These are phyloP conservation scores for Drosophila tsacasi DNA, from an alignment of 1,140 invertebrate species.

Conservation along the genomic window DNA sequence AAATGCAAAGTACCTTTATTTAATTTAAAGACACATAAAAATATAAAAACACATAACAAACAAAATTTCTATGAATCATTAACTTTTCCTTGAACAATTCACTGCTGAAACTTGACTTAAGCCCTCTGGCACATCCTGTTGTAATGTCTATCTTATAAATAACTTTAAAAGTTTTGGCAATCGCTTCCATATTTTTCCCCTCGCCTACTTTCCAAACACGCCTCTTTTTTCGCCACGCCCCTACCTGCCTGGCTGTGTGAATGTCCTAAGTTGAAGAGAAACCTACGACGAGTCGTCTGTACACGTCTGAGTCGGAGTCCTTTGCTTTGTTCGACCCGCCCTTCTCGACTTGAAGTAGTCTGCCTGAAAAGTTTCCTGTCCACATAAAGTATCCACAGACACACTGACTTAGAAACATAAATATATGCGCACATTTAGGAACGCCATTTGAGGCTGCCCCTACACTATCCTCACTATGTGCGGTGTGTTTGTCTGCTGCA, in stretches of 20 bases:
- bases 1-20: too few species aligned
- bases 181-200: conserved; percentile 21
- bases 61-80: not conserved
- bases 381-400: conserved; percentile 49
- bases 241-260: conserved; percentile 19
- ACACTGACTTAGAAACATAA: conserved; percentile 39
- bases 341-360: conserved; percentile 44
- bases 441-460: conserved; percentile 13
- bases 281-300: conserved; percentile 28
- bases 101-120: not conserved
- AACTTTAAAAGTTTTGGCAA: conserved; percentile 37
- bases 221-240: conserved; percentile 31
- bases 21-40: not conserved
- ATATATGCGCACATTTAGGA: conserved; percentile 39
- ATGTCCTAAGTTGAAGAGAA: conserved; percentile 19
- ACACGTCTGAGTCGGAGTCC: conserved; percentile 34
- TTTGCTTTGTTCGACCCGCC: conserved; percentile 25
- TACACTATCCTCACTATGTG: conserved; percentile 19
- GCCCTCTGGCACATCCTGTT: conserved; percentile 11
- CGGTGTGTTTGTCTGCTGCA: conserved; percentile 47
- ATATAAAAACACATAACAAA: too few species aligned
- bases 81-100: not conserved
- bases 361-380: conserved; percentile 57
- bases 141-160: conserved; percentile 20
- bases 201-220: not conserved